These are phyloP conservation scores for Panorpa germanica DNA, from an alignment of 2,888 invertebrate genomes.

Conservation along the genomic window DNA sequence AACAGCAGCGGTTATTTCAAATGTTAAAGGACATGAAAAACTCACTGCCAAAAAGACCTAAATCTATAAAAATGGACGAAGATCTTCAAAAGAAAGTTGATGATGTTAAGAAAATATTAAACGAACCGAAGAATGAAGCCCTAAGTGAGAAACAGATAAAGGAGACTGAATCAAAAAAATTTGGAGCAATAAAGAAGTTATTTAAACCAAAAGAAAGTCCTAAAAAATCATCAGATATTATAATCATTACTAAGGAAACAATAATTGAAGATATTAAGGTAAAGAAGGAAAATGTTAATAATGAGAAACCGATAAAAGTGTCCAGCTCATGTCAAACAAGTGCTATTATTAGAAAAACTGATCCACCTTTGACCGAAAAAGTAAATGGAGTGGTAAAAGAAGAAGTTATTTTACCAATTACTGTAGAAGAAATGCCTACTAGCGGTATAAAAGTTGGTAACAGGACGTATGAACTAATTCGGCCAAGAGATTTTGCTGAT, in stretches of 20 bases:
- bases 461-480: constrained; percentile 28
- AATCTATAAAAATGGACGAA: constrained; percentile 20
- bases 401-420: constrained; percentile 6
- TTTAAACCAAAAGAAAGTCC: constrained; percentile 11
- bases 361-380: constrained; percentile 11
- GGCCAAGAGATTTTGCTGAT: constrained; percentile 32
- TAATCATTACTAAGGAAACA: constrained; percentile 17
- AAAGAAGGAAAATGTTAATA: constrained; percentile 18
- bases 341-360: constrained; percentile 25
- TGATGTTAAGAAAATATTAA: constrained; percentile 14
- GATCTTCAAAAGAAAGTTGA: constrained; percentile 12
- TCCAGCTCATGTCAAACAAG: constrained; percentile 37
- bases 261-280: constrained; percentile 27
- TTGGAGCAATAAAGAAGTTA: constrained; percentile 15
- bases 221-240: too few species aligned
- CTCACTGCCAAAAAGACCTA: constrained; percentile 41
- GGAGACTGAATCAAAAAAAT: constrained; percentile 11
- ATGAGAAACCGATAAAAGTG: constrained; percentile 26
- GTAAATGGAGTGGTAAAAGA: constrained; percentile 6
- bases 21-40: constrained; percentile 1
- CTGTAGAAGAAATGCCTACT: constrained; percentile 7
- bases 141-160: background rate
- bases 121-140: too few species aligned
- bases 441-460: too few species aligned
- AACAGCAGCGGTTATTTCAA: too few species aligned